These are phyloP conservation scores for zebrafish (Danio rerio) DNA, from an alignment of 2,113 vertebrate species.

Conservation along the genomic window DNA sequence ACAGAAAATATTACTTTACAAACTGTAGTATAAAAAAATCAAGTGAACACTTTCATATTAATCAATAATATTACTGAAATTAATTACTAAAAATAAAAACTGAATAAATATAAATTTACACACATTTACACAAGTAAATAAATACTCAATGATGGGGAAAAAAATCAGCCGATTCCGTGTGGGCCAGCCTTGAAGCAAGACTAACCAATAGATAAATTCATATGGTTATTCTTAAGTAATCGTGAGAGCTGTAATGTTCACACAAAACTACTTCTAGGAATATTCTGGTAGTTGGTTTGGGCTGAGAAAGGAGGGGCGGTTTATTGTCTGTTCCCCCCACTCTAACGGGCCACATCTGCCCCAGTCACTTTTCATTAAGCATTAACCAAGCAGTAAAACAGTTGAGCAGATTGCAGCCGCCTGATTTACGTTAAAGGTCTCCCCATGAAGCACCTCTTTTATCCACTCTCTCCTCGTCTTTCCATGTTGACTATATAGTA, in stretches of 20 bases:
- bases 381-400: conserved; percentile 57
- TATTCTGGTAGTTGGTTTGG: not conserved
- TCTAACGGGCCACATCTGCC: conserved; percentile 39
- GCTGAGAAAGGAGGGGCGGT: conserved; percentile 5
- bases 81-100: no score
- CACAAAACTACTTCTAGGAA: not conserved
- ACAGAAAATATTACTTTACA: no score
- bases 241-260: not conserved
- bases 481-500: conserved; percentile 43
- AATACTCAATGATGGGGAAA: no score
- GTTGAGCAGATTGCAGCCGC: conserved; percentile 58
- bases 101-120: no score
- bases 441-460: conserved; percentile 61
- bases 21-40: no score
- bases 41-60: no score
- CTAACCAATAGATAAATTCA: not conserved
- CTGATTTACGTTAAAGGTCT: conserved; percentile 46
- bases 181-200: not conserved
- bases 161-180: no score
- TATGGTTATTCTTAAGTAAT: not conserved
- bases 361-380: conserved; percentile 60
- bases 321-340: conserved; percentile 17
- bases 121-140: no score
- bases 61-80: no score
- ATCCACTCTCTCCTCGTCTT: conserved; percentile 35